Evolutionary conservation across 2,888 invertebrate species (phyloP).

Genomic region (Laspeyria flexula): DNA sequence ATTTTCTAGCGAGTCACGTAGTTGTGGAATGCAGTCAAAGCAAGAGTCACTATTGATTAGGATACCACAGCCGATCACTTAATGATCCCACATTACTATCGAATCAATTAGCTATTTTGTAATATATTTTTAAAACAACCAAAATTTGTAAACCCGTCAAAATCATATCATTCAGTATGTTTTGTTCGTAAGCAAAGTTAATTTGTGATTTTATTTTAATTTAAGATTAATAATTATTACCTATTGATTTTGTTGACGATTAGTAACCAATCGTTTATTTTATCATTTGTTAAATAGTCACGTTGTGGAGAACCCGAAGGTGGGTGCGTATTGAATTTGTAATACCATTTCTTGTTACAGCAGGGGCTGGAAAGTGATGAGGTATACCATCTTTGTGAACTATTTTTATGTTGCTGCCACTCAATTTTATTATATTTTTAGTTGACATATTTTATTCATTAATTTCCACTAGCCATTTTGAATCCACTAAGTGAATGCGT

Average conservation of each 20-base stretch:
- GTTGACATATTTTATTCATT: constrained; percentile 81
- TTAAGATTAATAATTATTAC: constrained; percentile 43
- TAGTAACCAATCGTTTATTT: constrained; percentile 52
- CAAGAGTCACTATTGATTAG: constrained; percentile 67
- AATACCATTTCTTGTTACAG: constrained; percentile 90
- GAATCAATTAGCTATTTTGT: constrained; percentile 51
- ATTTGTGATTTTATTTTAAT: constrained; percentile 54
- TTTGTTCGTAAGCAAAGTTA: constrained; percentile 58
- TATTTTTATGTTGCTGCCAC: constrained; percentile 86
- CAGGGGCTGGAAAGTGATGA: constrained; percentile 97
- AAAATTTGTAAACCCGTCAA: constrained; percentile 43
- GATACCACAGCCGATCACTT: constrained; percentile 66
- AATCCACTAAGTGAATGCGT: constrained; percentile 80
- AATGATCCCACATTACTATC: constrained; percentile 56
- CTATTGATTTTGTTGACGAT: constrained; percentile 44
- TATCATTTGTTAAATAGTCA: constrained; percentile 60
- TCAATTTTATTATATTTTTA: constrained; percentile 81
- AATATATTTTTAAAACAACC: constrained; percentile 46
- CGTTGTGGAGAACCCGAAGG: constrained; percentile 79
- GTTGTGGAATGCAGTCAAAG: constrained; percentile 77
- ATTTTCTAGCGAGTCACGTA: constrained; percentile 65
- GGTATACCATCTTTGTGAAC: constrained; percentile 89
- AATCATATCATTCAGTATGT: constrained; percentile 56
- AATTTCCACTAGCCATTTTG: constrained; percentile 81
- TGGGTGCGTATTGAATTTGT: constrained; percentile 86